Percentiles rank a stretch among this genome's conserved stretches.
These are phyloP conservation scores for Crambe crambe DNA, from an alignment of 37 sponge, comb jelly and placozoan genomes.

Conservation along the genomic window DNA sequence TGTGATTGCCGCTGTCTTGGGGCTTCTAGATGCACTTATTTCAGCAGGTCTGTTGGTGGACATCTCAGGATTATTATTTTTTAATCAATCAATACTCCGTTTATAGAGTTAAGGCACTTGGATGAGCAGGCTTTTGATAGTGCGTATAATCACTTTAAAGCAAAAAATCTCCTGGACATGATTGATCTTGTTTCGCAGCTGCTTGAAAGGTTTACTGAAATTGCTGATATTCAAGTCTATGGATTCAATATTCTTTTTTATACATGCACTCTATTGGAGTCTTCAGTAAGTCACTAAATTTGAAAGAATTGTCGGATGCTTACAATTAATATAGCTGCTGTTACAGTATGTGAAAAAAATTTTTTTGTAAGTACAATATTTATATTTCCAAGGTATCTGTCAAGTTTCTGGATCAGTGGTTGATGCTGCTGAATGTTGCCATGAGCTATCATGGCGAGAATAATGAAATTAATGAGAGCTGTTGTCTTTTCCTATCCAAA, in stretches of 20 bases:
- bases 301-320: too few species aligned
- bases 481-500: conserved; percentile 38
- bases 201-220: background rate
- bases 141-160: too few species aligned
- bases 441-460: conserved; percentile 24
- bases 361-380: background rate
- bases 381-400: background rate
- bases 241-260: background rate
- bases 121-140: background rate
- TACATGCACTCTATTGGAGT: background rate
- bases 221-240: conserved; percentile 13
- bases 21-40: conserved; percentile 14
- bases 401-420: conserved; percentile 4
- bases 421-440: conserved; percentile 14
- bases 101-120: background rate
- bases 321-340: background rate
- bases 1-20: conserved; percentile 16
- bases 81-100: background rate
- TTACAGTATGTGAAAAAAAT: background rate
- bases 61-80: background rate
- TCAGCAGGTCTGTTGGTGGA: conserved; percentile 1
- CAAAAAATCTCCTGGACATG: too few species aligned
- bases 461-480: conserved; percentile 26
- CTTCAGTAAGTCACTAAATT: too few species aligned
- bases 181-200: background rate